phyloP scores from a whole-genome alignment of 2,113 vertebrate genomes.

The Formicarius rufipectus region DNA sequence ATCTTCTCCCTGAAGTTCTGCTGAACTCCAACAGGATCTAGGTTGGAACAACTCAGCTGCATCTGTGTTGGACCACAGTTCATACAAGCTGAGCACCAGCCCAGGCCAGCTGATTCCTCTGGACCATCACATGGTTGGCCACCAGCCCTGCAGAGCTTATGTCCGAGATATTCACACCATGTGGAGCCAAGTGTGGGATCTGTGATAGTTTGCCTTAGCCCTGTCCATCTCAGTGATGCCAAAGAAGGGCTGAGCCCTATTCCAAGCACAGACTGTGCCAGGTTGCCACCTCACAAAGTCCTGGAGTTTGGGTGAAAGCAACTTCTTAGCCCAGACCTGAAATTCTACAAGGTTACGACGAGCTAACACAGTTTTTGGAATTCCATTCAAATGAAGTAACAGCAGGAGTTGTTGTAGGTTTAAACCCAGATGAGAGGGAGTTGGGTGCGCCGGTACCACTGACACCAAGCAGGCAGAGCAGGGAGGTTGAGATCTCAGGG shows the following conservation, averaged over 20 bases:
- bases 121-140: constrained; percentile 11
- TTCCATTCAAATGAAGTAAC: not conserved
- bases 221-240: not conserved
- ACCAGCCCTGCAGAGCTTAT: not conserved
- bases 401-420: not conserved
- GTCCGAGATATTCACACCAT: not conserved
- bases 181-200: not conserved
- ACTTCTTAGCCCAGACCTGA: not conserved
- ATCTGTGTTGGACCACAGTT: not conserved
- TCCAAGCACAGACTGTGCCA: not conserved
- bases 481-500: not conserved
- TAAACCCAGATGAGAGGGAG: not conserved
- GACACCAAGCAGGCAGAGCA: not conserved
- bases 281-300: not conserved
- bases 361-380: not conserved
- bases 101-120: constrained; percentile 8
- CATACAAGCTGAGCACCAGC: constrained; percentile 3
- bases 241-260: not conserved
- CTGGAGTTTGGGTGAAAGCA: not conserved
- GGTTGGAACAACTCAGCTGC: not conserved
- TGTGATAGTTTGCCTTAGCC: not conserved
- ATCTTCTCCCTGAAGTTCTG: not conserved
- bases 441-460: not conserved
- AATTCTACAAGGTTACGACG: not conserved
- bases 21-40: not conserved